Percentiles rank a stretch among this genome's conserved stretches.
These are phyloP conservation scores for Drosophila ohnishii DNA, from an alignment of 1,140 invertebrate species.

Conservation along the genomic window DNA sequence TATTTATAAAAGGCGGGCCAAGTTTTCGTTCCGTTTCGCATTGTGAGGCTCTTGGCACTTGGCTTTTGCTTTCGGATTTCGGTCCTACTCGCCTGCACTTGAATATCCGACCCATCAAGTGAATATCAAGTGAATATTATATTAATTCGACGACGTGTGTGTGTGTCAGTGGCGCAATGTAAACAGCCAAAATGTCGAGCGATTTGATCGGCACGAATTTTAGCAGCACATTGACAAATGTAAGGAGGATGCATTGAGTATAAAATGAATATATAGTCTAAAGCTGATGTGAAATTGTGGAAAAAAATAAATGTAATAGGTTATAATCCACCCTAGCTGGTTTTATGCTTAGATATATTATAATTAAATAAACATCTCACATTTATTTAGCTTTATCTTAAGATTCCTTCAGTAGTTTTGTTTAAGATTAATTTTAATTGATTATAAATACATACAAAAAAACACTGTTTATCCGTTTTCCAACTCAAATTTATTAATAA, in stretches of 20 bases:
- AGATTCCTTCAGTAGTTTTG: neutral
- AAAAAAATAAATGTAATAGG: neutral
- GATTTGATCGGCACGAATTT: slow-evolving; percentile 73
- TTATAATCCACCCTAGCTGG: no score
- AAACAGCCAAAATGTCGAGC: slow-evolving; percentile 71
- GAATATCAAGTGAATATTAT: slow-evolving; percentile 46
- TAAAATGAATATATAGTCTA: neutral
- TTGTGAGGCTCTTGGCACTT: slow-evolving; percentile 40
- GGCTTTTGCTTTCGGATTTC: slow-evolving; percentile 32
- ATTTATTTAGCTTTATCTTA: neutral
- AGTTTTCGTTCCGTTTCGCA: slow-evolving; percentile 63
- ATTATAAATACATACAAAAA: no score
- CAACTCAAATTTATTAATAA: neutral
- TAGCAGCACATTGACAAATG: slow-evolving; percentile 69
- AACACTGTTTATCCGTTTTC: neutral
- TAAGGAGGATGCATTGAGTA: slow-evolving; percentile 42
- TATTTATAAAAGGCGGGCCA: slow-evolving; percentile 79
- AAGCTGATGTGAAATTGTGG: neutral
- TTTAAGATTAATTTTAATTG: neutral
- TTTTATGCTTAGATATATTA: no score
- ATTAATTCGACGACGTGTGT: slow-evolving; percentile 36
- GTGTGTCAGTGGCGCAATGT: slow-evolving; percentile 62
- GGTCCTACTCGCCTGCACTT: slow-evolving; percentile 56
- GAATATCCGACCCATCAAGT: slow-evolving; percentile 42
- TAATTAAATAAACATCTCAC: no score